Conservation (phyloP, 2,797 vertebrate species). For the Schizopygopsis malacanthus region DNA sequence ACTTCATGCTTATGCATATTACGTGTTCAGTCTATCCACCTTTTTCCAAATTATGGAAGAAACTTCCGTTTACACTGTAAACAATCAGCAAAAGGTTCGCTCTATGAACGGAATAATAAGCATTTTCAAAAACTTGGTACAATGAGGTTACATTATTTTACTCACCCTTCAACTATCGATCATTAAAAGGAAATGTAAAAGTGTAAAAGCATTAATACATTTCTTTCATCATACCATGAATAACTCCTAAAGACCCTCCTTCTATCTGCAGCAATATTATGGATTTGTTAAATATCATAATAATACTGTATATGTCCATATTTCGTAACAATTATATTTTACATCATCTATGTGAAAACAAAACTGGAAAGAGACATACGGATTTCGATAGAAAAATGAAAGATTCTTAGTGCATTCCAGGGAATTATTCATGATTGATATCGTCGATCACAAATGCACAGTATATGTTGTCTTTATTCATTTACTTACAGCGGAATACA, state of each 20-base stretch:
- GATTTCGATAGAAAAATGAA: fast-evolving
- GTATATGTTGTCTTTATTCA: background rate
- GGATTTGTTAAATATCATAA: background rate
- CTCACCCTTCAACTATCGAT: background rate
- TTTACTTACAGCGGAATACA: too few species aligned
- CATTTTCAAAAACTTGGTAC: background rate
- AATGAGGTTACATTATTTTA: background rate
- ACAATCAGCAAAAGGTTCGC: background rate
- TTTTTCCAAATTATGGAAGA: background rate
- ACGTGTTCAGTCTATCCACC: background rate
- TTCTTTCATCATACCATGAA: background rate
- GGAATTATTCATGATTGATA: background rate
- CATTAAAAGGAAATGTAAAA: background rate
- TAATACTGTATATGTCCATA: background rate
- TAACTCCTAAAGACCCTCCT: background rate
- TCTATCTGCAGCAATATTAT: background rate
- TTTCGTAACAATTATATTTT: background rate
- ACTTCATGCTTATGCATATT: background rate
- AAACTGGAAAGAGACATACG: background rate
- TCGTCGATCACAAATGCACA: background rate
- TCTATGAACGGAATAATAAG: background rate
- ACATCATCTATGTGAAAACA: background rate
- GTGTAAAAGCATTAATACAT: background rate
- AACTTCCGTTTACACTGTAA: background rate
- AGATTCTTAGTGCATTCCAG: background rate